A percentile compares a stretch with the other conserved stretches of the same genome.
Evolutionary conservation across 2,888 invertebrate species (phyloP).

Genomic region (Gymnosoma rotundatum): DNA sequence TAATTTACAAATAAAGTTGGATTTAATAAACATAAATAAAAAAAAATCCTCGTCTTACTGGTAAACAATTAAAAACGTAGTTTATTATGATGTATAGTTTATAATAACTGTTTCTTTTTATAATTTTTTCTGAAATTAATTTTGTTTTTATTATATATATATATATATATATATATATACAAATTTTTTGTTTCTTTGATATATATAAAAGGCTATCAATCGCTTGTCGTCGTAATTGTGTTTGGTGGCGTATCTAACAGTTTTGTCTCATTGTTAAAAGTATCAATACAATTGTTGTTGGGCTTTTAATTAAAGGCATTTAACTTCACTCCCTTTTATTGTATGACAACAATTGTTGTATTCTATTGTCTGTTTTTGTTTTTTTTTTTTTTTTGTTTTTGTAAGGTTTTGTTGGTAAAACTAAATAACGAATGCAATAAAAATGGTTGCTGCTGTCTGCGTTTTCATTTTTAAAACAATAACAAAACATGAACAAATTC

Average conservation of each 20-base stretch:
- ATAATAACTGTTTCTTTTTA: no score
- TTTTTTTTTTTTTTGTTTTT: background rate
- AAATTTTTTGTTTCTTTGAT: no score
- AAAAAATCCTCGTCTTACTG: no score
- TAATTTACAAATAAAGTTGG: no score
- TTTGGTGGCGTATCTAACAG: background rate
- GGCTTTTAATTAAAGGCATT: conserved; percentile 46
- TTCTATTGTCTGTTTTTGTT: background rate
- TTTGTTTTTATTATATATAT: no score
- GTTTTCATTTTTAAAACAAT: conserved; percentile 36
- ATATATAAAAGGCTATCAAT: background rate
- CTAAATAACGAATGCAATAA: conserved; percentile 21
- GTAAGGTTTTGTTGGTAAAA: conserved; percentile 34
- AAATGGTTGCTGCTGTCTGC: conserved; percentile 18
- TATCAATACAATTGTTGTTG: conserved; percentile 8
- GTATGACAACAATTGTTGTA: conserved; percentile 1
- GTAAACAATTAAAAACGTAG: no score
- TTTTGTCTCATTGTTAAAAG: background rate
- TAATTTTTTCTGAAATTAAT: no score
- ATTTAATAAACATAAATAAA: no score
- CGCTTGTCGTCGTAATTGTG: conserved; percentile 28
- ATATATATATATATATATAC: no score
- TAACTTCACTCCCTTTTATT: conserved; percentile 40
- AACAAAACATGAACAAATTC: conserved; percentile 36
- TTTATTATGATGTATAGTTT: no score